A percentile compares a stretch with the other conserved stretches of the same genome.
phyloP scores from a whole-genome alignment of 2,888 invertebrate genomes.

The Netelia inedita region DNA sequence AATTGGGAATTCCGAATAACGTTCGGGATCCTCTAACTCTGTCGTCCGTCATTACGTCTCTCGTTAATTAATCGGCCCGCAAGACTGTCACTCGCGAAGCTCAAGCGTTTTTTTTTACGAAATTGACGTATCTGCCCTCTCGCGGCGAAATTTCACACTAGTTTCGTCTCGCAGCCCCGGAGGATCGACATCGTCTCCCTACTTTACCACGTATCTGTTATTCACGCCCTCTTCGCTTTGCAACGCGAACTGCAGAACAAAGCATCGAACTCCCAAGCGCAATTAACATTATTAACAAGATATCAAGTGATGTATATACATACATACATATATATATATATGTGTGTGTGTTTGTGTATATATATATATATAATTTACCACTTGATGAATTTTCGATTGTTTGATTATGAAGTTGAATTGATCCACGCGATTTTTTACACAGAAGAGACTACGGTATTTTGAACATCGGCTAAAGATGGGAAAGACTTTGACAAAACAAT shows the following conservation, averaged over 20 bases:
- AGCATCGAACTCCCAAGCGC: not conserved
- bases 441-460: not conserved
- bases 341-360: too few species aligned
- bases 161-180: not conserved
- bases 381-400: slow-evolving; percentile 40
- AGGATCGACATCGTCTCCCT: not conserved
- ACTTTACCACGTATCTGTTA: not conserved
- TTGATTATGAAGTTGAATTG: slow-evolving; percentile 62
- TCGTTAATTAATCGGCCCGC: slow-evolving; percentile 10
- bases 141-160: not conserved
- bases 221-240: not conserved
- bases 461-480: slow-evolving; percentile 14
- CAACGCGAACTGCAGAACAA: not conserved
- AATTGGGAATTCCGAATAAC: not conserved
- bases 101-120: not conserved
- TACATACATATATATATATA: not conserved
- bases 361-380: not conserved
- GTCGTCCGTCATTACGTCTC: not conserved
- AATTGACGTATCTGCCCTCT: not conserved
- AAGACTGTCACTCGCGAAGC: slow-evolving; percentile 8
- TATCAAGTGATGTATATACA: slow-evolving; percentile 25
- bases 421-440: slow-evolving; percentile 44
- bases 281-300: slow-evolving; percentile 26
- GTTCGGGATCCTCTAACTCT: not conserved
- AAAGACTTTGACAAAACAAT: slow-evolving; percentile 19